These are phyloP conservation scores for Rhynchopsitta pachyrhyncha DNA, from an alignment of 2,113 vertebrate species.

Conservation along the genomic window DNA sequence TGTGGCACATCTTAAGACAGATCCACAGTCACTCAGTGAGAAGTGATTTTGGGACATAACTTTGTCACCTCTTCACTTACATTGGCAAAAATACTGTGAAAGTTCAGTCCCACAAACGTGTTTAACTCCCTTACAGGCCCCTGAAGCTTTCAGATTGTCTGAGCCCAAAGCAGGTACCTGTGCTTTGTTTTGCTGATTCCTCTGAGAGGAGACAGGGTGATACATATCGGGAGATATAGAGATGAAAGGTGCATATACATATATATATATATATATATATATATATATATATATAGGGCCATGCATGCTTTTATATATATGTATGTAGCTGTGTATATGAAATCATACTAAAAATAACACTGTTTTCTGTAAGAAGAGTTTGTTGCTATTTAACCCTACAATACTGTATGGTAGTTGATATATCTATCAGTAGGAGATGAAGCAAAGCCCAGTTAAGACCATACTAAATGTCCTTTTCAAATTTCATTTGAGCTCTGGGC, in stretches of 20 bases:
- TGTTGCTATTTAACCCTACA: background rate
- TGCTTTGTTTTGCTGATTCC: background rate
- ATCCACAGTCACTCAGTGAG: background rate
- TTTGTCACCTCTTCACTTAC: background rate
- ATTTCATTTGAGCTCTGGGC: background rate
- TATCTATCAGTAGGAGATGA: background rate
- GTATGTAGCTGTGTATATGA: rapidly evolving
- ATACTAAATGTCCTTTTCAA: background rate
- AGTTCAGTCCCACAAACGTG: background rate
- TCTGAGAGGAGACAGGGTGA: background rate
- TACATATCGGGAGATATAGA: rapidly evolving
- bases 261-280: rapidly evolving
- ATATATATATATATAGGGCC: too few relatives aligned
- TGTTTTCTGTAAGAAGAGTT: background rate
- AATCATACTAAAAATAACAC: background rate
- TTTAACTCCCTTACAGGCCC: background rate
- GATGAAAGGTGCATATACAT: background rate
- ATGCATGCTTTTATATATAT: background rate
- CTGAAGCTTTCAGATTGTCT: background rate
- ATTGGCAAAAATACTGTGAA: background rate
- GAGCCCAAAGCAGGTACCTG: background rate
- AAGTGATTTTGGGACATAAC: rapidly evolving
- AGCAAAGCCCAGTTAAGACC: background rate
- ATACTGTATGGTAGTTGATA: background rate
- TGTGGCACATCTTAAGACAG: background rate